Evolutionary conservation across 2,888 invertebrate species (phyloP).

Genomic region (Lucinisca nassula): DNA sequence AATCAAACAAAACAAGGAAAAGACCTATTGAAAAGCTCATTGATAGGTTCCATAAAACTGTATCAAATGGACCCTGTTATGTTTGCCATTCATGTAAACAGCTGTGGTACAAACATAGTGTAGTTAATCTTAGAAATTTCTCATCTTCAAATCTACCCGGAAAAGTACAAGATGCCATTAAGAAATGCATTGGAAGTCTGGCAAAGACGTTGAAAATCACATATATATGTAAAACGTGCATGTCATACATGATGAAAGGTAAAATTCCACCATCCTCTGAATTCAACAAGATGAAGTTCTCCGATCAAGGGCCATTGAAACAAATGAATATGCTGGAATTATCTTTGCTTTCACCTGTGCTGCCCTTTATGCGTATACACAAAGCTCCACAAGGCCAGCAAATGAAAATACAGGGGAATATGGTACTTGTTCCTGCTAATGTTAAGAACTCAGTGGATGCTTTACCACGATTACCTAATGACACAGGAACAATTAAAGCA

Average conservation of each 20-base stretch:
- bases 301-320: constrained; percentile 35
- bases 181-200: constrained; percentile 9
- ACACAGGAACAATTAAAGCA: constrained; percentile 26
- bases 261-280: constrained; percentile 37
- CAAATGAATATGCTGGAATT: constrained; percentile 30
- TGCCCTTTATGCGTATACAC: constrained; percentile 45
- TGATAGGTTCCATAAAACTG: constrained; percentile 30
- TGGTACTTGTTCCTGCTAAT: constrained; percentile 36
- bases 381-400: constrained; percentile 37
- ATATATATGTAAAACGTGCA: constrained; percentile 33
- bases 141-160: constrained; percentile 1
- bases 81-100: constrained; percentile 33
- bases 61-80: constrained; percentile 27
- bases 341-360: constrained; percentile 21
- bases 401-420: constrained; percentile 20
- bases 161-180: background rate
- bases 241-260: constrained; percentile 16
- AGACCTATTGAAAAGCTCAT: constrained; percentile 20
- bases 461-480: constrained; percentile 5
- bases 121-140: background rate
- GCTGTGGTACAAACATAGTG: constrained; percentile 32
- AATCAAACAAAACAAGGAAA: background rate
- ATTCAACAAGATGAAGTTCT: constrained; percentile 5
- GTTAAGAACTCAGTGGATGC: constrained; percentile 31
- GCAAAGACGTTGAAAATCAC: background rate